Evolutionary conservation across 53 echinoderm and acorn worm species (phyloP).

Genomic region (Hippasteria phrygiana): DNA sequence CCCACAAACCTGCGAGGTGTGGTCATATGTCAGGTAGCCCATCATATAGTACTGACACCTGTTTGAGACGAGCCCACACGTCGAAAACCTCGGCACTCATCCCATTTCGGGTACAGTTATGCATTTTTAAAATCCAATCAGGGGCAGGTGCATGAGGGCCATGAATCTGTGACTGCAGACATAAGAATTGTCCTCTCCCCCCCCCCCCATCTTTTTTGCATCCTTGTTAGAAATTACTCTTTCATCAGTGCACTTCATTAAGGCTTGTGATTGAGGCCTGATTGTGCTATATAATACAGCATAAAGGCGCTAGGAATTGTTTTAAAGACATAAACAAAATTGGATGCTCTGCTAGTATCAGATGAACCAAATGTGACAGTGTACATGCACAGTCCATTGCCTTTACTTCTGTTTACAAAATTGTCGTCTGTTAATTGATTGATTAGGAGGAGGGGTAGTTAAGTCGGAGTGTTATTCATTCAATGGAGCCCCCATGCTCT

Average conservation of each 20-base stretch:
- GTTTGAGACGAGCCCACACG: neutral
- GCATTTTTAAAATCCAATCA: conserved; percentile 61
- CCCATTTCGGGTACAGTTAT: conserved; percentile 11
- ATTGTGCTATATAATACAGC: neutral
- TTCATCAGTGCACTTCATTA: conserved; percentile 20
- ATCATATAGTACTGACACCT: conserved; percentile 34
- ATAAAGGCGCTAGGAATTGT: neutral
- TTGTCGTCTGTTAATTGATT: no score
- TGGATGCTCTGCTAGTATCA: neutral
- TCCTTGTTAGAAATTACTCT: conserved; percentile 19
- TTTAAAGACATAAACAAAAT: neutral
- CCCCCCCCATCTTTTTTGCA: neutral
- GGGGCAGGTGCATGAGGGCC: conserved; percentile 45
- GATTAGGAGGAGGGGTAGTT: no score
- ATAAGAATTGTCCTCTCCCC: neutral
- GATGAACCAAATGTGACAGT: neutral
- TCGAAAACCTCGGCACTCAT: neutral
- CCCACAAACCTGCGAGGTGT: neutral
- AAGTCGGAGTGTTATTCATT: no score
- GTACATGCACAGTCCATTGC: no score
- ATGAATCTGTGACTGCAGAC: conserved; percentile 12
- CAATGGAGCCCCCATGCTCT: no score
- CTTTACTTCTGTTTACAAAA: no score
- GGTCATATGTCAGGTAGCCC: neutral
- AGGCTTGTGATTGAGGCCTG: neutral